A percentile compares a stretch with the other conserved stretches of the same genome.
Evolutionary conservation across 2,797 vertebrate genomes (phyloP).

Genomic region (Fratercula arctica): DNA sequence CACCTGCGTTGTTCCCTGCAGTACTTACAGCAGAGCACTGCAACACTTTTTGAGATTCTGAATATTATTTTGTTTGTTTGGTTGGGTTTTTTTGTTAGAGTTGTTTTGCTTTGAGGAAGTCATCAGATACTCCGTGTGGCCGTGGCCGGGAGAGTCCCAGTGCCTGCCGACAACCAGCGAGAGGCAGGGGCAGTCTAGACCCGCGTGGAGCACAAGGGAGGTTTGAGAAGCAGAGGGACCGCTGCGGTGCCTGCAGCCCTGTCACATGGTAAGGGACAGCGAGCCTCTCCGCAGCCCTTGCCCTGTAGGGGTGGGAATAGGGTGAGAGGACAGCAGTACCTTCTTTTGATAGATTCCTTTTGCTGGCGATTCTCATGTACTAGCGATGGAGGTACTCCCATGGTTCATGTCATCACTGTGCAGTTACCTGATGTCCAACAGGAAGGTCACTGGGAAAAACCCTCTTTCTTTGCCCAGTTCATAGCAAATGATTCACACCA

Average conservation of each 20-base stretch:
- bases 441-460: background rate
- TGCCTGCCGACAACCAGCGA: background rate
- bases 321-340: background rate
- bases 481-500: background rate
- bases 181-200: background rate
- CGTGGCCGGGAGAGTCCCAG: background rate
- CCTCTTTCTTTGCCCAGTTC: background rate
- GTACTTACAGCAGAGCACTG: background rate
- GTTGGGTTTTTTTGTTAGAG: background rate
- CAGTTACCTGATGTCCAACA: background rate
- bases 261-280: rapidly evolving
- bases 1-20: background rate
- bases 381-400: no score
- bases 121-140: background rate
- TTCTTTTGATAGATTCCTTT: background rate
- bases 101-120: background rate
- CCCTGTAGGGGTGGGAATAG: background rate
- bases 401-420: rapidly evolving
- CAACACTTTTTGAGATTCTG: background rate
- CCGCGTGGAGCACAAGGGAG: rapidly evolving
- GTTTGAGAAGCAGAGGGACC: background rate
- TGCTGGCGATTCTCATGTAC: background rate
- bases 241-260: background rate
- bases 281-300: background rate
- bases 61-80: background rate